Evolutionary conservation across 2,797 vertebrate genomes (phyloP).

Genomic region (Discoglossus pictus): DNA sequence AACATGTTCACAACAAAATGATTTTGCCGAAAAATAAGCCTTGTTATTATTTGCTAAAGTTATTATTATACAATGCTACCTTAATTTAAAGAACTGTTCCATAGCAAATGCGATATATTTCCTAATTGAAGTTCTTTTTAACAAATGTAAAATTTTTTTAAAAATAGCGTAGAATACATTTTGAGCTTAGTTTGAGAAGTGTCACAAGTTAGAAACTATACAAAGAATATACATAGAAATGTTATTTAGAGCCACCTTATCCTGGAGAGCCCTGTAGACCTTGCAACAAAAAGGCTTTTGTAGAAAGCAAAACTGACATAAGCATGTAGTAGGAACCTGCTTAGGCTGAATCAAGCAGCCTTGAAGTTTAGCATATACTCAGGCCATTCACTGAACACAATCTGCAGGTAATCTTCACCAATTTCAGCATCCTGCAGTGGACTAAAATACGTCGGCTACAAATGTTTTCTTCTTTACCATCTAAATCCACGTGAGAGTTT

Average conservation of each 20-base stretch:
- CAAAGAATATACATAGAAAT: slow-evolving; percentile 41
- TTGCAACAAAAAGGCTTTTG: slow-evolving; percentile 82
- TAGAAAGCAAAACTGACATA: slow-evolving; percentile 66
- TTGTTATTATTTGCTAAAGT: too few relatives aligned
- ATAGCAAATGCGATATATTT: too few relatives aligned
- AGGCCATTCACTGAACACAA: slow-evolving; percentile 46
- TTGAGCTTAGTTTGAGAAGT: too few relatives aligned
- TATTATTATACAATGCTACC: too few relatives aligned
- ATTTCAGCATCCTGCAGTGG: neutral
- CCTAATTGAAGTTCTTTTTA: too few relatives aligned
- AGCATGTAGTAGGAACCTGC: slow-evolving; percentile 69
- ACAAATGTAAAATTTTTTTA: too few relatives aligned
- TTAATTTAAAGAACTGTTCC: too few relatives aligned
- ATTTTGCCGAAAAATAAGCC: too few relatives aligned
- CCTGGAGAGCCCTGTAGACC: slow-evolving; percentile 81
- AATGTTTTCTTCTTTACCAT: neutral
- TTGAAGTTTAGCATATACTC: slow-evolving; percentile 60
- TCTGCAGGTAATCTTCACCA: slow-evolving; percentile 35
- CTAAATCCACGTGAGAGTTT: neutral
- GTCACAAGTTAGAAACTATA: slow-evolving; percentile 28
- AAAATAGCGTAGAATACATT: too few relatives aligned
- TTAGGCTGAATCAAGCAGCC: slow-evolving; percentile 66
- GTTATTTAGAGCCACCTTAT: slow-evolving; percentile 67
- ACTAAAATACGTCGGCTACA: too few relatives aligned
- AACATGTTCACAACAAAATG: too few relatives aligned